Evolutionary conservation across 2,888 invertebrate genomes (phyloP).

Genomic region (Hybos culiciformis): DNA sequence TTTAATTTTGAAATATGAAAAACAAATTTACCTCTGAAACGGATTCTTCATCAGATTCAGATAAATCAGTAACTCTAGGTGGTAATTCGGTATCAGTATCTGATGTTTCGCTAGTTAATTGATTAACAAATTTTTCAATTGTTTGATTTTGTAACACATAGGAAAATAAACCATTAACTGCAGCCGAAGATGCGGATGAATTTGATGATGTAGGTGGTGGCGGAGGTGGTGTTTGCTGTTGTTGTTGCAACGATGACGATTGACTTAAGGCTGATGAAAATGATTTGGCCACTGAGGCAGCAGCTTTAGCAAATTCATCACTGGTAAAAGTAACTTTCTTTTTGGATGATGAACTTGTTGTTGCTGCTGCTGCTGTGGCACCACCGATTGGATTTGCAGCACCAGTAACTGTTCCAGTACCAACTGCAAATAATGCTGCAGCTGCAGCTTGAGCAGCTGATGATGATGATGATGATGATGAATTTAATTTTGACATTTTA

Average conservation of each 20-base stretch:
- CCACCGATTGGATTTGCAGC: too few relatives aligned
- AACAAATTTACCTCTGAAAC: conserved; percentile 76
- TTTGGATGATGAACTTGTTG: conserved; percentile 5
- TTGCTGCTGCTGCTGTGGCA: conserved; percentile 1
- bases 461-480: too few relatives aligned
- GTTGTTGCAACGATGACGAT: conserved; percentile 22
- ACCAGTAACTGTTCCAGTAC: too few relatives aligned
- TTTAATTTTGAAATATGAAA: too few relatives aligned
- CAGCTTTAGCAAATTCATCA: not conserved
- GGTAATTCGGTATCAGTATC: conserved; percentile 77
- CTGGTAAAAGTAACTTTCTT: too few relatives aligned
- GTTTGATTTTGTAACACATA: conserved; percentile 46
- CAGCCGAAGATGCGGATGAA: conserved; percentile 19
- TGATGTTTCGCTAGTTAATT: conserved; percentile 71
- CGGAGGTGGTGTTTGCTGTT: conserved; percentile 14
- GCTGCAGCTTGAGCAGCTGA: not conserved
- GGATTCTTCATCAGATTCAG: conserved; percentile 92
- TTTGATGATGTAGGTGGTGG: conserved; percentile 23
- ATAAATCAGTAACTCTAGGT: conserved; percentile 83
- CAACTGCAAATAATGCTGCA: not conserved
- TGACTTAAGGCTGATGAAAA: conserved; percentile 11
- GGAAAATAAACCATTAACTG: conserved; percentile 14
- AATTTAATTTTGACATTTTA: too few relatives aligned
- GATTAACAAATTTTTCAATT: conserved; percentile 22
- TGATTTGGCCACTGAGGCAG: conserved; percentile 6